phyloP scores from a whole-genome alignment of 2,113 vertebrate genomes.

The Channa maculata region DNA sequence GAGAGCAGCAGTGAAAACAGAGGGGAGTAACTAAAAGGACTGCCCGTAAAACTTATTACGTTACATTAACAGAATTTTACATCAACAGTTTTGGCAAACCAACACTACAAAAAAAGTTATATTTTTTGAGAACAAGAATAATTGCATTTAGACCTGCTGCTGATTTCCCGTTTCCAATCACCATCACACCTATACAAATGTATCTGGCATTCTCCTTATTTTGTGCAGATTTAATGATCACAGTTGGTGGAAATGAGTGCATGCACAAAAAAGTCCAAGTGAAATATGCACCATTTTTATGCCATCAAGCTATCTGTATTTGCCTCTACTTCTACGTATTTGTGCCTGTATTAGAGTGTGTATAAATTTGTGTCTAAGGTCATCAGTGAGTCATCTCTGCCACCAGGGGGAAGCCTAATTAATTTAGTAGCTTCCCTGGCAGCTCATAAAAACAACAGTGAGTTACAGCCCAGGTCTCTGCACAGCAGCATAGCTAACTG shows the following conservation, averaged over 20 bases:
- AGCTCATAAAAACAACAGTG: slow-evolving; percentile 56
- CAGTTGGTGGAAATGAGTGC: background rate
- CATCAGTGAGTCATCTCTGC: slow-evolving; percentile 71
- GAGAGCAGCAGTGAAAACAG: background rate
- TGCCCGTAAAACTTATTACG: background rate
- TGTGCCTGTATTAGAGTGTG: slow-evolving; percentile 22
- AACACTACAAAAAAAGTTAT: background rate
- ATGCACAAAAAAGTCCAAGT: slow-evolving; percentile 10
- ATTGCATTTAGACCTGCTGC: slow-evolving; percentile 34
- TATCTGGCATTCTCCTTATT: slow-evolving; percentile 44
- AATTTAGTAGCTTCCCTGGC: slow-evolving; percentile 57
- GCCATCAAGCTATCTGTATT: background rate
- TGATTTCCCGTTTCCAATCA: slow-evolving; percentile 58
- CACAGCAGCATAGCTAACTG: slow-evolving; percentile 10
- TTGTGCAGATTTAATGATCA: slow-evolving; percentile 42
- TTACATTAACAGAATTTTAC: background rate
- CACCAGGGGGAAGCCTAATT: slow-evolving; percentile 77
- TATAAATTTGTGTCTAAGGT: slow-evolving; percentile 41
- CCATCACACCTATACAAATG: slow-evolving; percentile 33
- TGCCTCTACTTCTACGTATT: background rate
- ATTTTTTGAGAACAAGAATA: slow-evolving; percentile 22
- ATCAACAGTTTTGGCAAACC: slow-evolving; percentile 8
- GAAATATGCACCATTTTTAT: slow-evolving; percentile 19
- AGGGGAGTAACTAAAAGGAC: background rate
- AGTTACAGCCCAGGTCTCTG: slow-evolving; percentile 41